Base-by-base conservation (phyloP, 2,888 invertebrate species). In the Pseudococcus longispinus region DNA sequence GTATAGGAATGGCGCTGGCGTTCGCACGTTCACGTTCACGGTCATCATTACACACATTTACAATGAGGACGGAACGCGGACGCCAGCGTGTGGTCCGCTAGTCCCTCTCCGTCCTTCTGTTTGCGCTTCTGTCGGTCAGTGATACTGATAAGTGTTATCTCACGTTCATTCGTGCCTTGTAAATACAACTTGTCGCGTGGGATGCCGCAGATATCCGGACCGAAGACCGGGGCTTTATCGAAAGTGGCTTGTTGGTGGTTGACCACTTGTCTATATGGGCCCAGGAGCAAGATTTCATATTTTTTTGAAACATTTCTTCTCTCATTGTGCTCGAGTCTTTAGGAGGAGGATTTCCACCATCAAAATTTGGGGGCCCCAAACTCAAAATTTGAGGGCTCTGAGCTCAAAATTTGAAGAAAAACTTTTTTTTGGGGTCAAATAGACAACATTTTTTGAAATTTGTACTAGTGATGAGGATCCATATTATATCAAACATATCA, bases 1-100 rank as follows among this genome's bases (percentile, higher is more conserved):
- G n/a, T n/a, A n/a, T n/a, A 4, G 55, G 5, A n/a, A 3, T 55
- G 20, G 55, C 55, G 55, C 55, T 55, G 55, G 20, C 65, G 15
- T 26, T 11, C 13, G 9, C 18, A 77, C 37, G 77, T 77, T 37
- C 77, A 77, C 77, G 77, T 77, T 77, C 77, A 77, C 37, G 77
- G 77, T 77, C 77, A 77, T 65, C 65, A 15, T 65, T 65, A 26
- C 23, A 23, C 80, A 37, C 80, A 74, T 1, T 0, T 11, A 26
- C 9, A 74, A 26, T 29, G 26, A 65, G 26, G 65, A n/a, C 65
- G 65, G 55, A 55, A 55, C 55, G 55, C 18, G n/a, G 6, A 55
- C 26, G 15, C 60, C 26, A 23, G 65, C 26, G 65, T n/a, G n/a
- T n/a, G 65, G 23, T 60, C 26, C 65, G 65, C 11, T 18, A n/a